These are phyloP conservation scores for Rhabditoides inermis DNA, from an alignment of 2,888 invertebrate genomes.

Conservation along the genomic window DNA sequence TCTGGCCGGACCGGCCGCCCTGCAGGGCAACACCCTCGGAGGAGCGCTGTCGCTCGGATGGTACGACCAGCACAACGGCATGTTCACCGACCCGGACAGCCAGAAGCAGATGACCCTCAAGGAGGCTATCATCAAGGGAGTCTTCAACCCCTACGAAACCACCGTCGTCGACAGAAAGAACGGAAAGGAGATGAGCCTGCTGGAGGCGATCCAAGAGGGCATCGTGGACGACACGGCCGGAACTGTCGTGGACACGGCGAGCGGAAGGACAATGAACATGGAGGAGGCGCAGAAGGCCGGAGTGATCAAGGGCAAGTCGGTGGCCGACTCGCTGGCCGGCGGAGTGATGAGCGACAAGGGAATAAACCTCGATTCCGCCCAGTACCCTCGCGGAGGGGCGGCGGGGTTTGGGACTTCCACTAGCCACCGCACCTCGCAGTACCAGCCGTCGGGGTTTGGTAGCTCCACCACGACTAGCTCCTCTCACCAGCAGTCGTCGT, in stretches of 20 bases:
- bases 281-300: conserved; percentile 52
- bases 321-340: conserved; percentile 41
- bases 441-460: too few relatives aligned
- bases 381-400: not conserved
- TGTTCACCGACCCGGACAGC: conserved; percentile 63
- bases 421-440: not conserved
- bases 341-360: conserved; percentile 8
- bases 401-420: not conserved
- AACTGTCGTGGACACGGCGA: conserved; percentile 54
- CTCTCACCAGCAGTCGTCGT: too few relatives aligned
- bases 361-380: too few relatives aligned
- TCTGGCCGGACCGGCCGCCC: conserved; percentile 24
- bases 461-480: too few relatives aligned
- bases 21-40: conserved; percentile 33
- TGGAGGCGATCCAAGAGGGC: conserved; percentile 54
- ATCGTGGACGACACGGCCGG: conserved; percentile 54
- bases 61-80: conserved; percentile 69
- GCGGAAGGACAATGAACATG: conserved; percentile 53
- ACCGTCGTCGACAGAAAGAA: conserved; percentile 42
- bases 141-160: conserved; percentile 53
- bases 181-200: conserved; percentile 51
- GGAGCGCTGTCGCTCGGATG: conserved; percentile 65
- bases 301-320: conserved; percentile 48
- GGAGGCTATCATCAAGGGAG: conserved; percentile 59
- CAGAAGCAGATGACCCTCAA: conserved; percentile 65